Conservation (phyloP, 2,888 invertebrate species). For the Drosophila paranaensis region DNA sequence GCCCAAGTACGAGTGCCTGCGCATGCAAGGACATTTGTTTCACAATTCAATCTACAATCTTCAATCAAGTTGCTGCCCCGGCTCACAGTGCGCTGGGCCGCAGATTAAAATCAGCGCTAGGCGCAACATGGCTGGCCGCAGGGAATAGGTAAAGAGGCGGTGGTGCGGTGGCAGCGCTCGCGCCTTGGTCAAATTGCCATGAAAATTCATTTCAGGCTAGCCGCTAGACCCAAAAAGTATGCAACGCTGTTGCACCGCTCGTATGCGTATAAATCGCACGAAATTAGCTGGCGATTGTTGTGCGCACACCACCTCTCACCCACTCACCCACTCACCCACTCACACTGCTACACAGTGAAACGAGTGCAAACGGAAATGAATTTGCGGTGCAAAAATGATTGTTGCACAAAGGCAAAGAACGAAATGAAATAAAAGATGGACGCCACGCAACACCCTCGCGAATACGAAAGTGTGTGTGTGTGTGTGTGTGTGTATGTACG, state of each 20-base stretch:
- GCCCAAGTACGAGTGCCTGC: conserved; percentile 12
- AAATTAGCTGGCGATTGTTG: conserved; percentile 70
- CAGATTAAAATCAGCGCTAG: conserved; percentile 49
- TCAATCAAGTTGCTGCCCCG: conserved; percentile 42
- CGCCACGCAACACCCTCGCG: conserved; percentile 14
- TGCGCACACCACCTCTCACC: conserved; percentile 22
- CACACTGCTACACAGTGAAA: conserved; percentile 24
- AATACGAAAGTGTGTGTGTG: conserved; percentile 4
- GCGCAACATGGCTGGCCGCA: conserved; percentile 9
- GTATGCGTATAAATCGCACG: conserved; percentile 54
- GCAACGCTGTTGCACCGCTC: conserved; percentile 37
- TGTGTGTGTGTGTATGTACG: conserved; percentile 7
- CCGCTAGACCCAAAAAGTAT: conserved; percentile 39
- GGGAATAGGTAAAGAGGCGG: conserved; percentile 8
- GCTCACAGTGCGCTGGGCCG: not conserved
- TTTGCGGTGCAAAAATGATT: conserved; percentile 75
- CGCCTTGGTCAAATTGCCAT: conserved; percentile 49
- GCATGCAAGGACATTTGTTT: conserved; percentile 52
- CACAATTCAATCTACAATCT: conserved; percentile 63
- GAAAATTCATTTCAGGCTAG: conserved; percentile 53
- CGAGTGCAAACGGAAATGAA: conserved; percentile 69
- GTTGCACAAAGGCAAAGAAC: conserved; percentile 67
- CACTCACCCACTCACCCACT: conserved; percentile 5
- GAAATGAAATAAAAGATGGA: conserved; percentile 56
- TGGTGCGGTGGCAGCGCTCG: not conserved